Base-by-base conservation (phyloP, 2,888 invertebrate genomes). In the Xanthorhoe spadicearia region DNA sequence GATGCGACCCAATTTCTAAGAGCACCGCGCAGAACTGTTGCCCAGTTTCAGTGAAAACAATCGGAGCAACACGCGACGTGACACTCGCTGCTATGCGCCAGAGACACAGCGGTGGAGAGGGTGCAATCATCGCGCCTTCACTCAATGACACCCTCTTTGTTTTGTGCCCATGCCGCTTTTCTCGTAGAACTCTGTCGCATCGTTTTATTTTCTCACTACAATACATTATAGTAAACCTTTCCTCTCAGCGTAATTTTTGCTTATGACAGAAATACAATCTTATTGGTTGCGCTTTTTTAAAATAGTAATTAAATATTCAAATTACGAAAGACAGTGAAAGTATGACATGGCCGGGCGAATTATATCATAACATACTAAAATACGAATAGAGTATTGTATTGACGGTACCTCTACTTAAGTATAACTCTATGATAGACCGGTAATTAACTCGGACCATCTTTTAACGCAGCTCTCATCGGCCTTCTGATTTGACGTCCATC, bases 1-100 rank as follows among this genome's bases (percentile, higher is more conserved):
- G 85, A 81, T 79, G 79, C 80, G 85, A 82, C 84, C 84, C 76
- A 82, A 84, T 84, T 85, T 82, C 79, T 79, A 80, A 75, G 75
- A 76, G 74, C 74, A 78, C 77, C 75, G 76, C 73, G 74, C 71
- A 77, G 75, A 15, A 62, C 43, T 74, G 77, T 80, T 77, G 75
- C 75, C 77, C 75, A 66, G 80, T 80, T 83, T 82, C 79, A 83
- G 79, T 83, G 80, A 83, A 84, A 84, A 79, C 60, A 57, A 56
- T 67, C 73, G 66, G 71, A 69, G 63, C 59, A 68, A 77, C 82
- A 78, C 82, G 79, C 79, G 76, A 77, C 54, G 54, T 13, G 38
- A 43, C 43, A 19, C n/a, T n/a, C 28, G 3, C 43, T 8, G 48
- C 48, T 6, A 32, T 32, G 32, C 32, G 51, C 15, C 2, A 28